phyloP scores from a whole-genome alignment of 2,113 vertebrate genomes.

The Oxygymnocypris stewartii region DNA sequence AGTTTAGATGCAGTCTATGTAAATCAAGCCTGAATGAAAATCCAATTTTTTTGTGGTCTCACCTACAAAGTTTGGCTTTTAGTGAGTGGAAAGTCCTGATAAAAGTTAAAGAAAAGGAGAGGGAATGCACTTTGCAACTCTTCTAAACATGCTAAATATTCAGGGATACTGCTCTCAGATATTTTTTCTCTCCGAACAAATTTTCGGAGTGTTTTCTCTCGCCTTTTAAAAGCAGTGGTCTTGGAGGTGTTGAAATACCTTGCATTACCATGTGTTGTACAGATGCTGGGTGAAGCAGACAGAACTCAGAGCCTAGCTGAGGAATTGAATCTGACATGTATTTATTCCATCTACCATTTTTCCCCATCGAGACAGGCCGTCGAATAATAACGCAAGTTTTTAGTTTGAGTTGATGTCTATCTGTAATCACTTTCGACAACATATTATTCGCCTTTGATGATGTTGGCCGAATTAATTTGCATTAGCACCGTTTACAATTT shows the following conservation, averaged over 20 bases:
- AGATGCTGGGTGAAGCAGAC: constrained; percentile 63
- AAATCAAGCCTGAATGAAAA: constrained; percentile 36
- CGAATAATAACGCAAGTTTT: constrained; percentile 42
- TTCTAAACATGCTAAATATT: constrained; percentile 30
- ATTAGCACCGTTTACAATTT: constrained; percentile 47
- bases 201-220: constrained; percentile 51
- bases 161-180: constrained; percentile 45
- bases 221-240: constrained; percentile 53
- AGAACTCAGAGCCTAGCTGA: constrained; percentile 46
- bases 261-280: constrained; percentile 69
- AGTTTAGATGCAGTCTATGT: constrained; percentile 50
- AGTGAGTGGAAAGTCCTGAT: constrained; percentile 16
- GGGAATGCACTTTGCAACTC: constrained; percentile 28
- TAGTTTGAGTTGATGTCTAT: constrained; percentile 37
- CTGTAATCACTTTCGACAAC: constrained; percentile 49
- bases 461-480: constrained; percentile 19
- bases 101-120: neutral
- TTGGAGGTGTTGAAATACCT: constrained; percentile 65
- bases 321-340: constrained; percentile 57
- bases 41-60: constrained; percentile 14
- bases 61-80: neutral
- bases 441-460: constrained; percentile 41
- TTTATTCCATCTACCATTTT: constrained; percentile 47
- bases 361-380: constrained; percentile 41
- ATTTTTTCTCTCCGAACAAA: constrained; percentile 49